A percentile compares a stretch with the other conserved stretches of the same genome.
These are phyloP conservation scores for Noctua janthina DNA, from an alignment of 2,888 invertebrate species.

Conservation along the genomic window DNA sequence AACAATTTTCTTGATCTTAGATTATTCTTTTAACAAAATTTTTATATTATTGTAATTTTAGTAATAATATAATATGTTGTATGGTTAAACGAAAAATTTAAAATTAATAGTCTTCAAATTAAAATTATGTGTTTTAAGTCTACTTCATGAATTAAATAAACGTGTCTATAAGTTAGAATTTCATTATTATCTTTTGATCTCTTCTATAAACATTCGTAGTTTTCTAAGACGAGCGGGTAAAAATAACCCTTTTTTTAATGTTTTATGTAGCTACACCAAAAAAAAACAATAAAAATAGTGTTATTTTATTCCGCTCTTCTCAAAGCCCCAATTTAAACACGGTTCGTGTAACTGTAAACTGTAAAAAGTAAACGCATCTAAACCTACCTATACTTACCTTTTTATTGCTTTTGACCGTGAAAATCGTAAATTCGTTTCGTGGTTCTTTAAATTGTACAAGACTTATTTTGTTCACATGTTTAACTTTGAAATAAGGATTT, in stretches of 20 bases:
- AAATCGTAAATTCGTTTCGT: slow-evolving; percentile 61
- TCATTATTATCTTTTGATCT: neutral
- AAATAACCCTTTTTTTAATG: neutral
- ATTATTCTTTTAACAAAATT: neutral
- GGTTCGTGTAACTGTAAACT: slow-evolving; percentile 22
- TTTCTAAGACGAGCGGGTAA: neutral
- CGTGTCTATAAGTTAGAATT: neutral
- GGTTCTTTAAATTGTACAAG: slow-evolving; percentile 48
- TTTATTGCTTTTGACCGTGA: slow-evolving; percentile 64
- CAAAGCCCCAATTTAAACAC: slow-evolving; percentile 43
- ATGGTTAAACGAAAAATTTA: neutral
- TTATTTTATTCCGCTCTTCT: slow-evolving; percentile 34
- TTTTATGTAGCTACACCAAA: neutral
- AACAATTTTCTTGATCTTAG: neutral
- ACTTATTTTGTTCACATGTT: slow-evolving; percentile 51
- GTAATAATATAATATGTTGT: neutral
- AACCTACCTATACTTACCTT: slow-evolving; percentile 34
- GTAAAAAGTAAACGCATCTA: slow-evolving; percentile 59
- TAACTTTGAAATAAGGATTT: slow-evolving; percentile 9
- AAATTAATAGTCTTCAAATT: neutral
- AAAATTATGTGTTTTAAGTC: neutral
- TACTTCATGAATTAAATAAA: neutral
- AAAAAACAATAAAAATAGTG: neutral
- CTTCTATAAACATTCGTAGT: neutral
- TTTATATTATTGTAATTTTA: neutral